Conservation (phyloP, 2,888 invertebrate species). For the Pollenia labialis region DNA sequence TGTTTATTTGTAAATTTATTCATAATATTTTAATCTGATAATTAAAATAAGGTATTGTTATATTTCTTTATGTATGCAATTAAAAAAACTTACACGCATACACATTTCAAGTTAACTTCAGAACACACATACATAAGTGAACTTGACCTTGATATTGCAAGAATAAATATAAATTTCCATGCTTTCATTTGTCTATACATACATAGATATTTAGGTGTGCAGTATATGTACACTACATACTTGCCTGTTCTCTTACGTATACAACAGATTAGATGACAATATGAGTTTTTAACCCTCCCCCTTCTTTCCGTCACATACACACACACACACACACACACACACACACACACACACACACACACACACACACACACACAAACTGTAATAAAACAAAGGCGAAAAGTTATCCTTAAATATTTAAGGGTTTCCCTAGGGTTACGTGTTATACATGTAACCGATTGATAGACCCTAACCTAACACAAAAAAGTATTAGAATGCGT, state of each 20-base stretch:
- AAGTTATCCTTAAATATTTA: constrained; percentile 35
- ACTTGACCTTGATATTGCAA: constrained; percentile 37
- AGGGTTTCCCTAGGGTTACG: constrained; percentile 43
- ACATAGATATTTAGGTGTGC: neutral
- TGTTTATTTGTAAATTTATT: too few relatives aligned
- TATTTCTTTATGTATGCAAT: too few relatives aligned
- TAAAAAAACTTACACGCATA: too few relatives aligned
- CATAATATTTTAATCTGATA: too few relatives aligned
- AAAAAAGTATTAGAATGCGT: constrained; percentile 20
- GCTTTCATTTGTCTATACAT: neutral
- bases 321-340: neutral
- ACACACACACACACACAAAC: neutral
- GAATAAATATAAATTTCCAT: neutral
- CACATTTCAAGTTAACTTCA: neutral
- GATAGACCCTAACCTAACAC: constrained; percentile 45
- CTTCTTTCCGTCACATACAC: neutral
- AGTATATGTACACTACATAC: neutral
- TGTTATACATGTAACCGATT: constrained; percentile 22
- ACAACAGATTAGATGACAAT: constrained; percentile 16
- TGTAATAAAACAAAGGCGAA: neutral
- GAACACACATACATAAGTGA: neutral
- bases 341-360: neutral
- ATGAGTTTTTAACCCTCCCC: constrained; percentile 18
- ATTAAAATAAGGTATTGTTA: too few relatives aligned
- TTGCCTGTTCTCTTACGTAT: too few relatives aligned